Evolutionary conservation across 2,888 invertebrate genomes (phyloP).

Genomic region (Sussaba pulchella): DNA sequence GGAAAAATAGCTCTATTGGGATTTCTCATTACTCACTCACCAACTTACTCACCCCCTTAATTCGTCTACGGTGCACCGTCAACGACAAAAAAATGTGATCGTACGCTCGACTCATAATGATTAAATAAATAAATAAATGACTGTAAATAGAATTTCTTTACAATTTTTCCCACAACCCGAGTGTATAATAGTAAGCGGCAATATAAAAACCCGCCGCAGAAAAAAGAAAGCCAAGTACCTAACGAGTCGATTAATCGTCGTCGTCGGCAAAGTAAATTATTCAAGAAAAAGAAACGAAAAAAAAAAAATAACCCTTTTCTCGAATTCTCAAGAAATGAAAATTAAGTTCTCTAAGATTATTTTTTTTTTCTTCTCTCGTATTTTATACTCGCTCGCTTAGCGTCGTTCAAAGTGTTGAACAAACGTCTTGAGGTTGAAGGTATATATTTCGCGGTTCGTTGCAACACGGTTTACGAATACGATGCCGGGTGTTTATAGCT

Average conservation of each 20-base stretch:
- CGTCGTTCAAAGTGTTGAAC: slow-evolving; percentile 44
- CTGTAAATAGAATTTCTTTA: slow-evolving; percentile 26
- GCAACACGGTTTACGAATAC: slow-evolving; percentile 44
- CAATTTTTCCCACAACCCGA: slow-evolving; percentile 13
- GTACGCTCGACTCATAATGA: too few species aligned
- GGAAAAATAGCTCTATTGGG: slow-evolving; percentile 41
- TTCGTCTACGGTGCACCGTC: background rate
- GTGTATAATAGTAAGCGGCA: slow-evolving; percentile 2
- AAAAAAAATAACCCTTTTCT: slow-evolving; percentile 4
- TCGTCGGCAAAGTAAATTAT: slow-evolving; percentile 55
- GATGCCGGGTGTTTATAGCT: slow-evolving; percentile 54
- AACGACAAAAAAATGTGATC: too few species aligned
- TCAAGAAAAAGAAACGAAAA: slow-evolving; percentile 33
- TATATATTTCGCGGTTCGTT: slow-evolving; percentile 60
- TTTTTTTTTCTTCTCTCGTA: background rate
- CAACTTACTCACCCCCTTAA: slow-evolving; percentile 1
- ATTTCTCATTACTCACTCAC: slow-evolving; percentile 26
- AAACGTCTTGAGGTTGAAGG: slow-evolving; percentile 55
- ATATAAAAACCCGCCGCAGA: background rate
- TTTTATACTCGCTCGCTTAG: background rate
- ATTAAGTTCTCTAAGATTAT: slow-evolving; percentile 49
- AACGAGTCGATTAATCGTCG: slow-evolving; percentile 68
- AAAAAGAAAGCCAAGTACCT: slow-evolving; percentile 60
- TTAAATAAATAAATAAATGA: too few species aligned
- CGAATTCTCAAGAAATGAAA: slow-evolving; percentile 56